Percentiles rank a stretch among this genome's conserved stretches.
Evolutionary conservation across 2,888 invertebrate genomes (phyloP).

Genomic region (Vanessa cardui): DNA sequence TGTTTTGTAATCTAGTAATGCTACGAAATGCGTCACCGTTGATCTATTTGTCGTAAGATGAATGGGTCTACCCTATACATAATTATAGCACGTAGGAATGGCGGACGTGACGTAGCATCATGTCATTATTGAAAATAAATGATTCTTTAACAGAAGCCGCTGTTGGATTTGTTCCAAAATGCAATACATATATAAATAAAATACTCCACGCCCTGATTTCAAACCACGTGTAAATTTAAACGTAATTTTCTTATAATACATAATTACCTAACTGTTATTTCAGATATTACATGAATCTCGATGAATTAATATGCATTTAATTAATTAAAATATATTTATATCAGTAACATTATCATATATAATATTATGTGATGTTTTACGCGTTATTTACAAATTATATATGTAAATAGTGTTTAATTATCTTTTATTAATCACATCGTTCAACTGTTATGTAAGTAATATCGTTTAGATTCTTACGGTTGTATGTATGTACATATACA

Average conservation of each 20-base stretch:
- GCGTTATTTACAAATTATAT: too few species aligned
- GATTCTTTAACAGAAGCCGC: constrained; percentile 36
- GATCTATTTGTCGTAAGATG: constrained; percentile 38
- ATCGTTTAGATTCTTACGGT: too few species aligned
- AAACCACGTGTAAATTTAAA: not conserved
- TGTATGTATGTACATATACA: too few species aligned
- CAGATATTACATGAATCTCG: not conserved
- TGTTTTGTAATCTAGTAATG: constrained; percentile 33
- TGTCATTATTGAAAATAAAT: constrained; percentile 41
- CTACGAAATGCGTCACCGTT: constrained; percentile 37
- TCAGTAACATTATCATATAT: too few species aligned
- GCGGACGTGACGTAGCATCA: constrained; percentile 39
- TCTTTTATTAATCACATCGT: too few species aligned
- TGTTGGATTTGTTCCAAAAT: constrained; percentile 42
- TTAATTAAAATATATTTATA: too few species aligned
- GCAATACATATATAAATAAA: constrained; percentile 8
- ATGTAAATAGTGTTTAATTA: too few species aligned
- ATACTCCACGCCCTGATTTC: not conserved
- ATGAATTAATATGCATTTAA: too few species aligned
- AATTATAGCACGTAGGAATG: constrained; percentile 39
- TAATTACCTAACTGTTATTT: not conserved
- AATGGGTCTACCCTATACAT: constrained; percentile 41
- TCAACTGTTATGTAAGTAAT: too few species aligned
- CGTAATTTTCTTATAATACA: not conserved
- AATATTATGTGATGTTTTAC: too few species aligned